These are phyloP conservation scores for Keiferia lycopersicella DNA, from an alignment of 2,888 invertebrate genomes.

Conservation along the genomic window DNA sequence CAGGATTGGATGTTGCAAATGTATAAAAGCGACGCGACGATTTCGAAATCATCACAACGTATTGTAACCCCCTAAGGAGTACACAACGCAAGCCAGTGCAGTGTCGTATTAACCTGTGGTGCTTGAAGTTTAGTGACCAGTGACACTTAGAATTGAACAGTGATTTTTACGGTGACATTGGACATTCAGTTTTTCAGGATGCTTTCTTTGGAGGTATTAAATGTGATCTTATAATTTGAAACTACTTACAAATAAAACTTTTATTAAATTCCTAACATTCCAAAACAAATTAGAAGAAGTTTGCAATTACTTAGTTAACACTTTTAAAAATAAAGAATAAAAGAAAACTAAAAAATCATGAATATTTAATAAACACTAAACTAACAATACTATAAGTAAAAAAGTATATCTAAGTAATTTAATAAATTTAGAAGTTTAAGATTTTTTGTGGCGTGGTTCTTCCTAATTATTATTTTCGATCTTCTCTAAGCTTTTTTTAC, in stretches of 20 bases:
- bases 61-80: constrained; percentile 74
- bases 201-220: constrained; percentile 58
- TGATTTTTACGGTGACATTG: constrained; percentile 21
- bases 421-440: no score
- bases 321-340: no score
- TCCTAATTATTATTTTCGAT: background rate
- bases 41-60: constrained; percentile 80
- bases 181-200: constrained; percentile 58
- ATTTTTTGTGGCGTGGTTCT: no score
- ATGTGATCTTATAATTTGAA: background rate
- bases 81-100: constrained; percentile 55
- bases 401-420: no score
- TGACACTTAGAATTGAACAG: constrained; percentile 5
- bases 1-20: constrained; percentile 73
- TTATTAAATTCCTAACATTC: no score
- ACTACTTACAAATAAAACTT: background rate
- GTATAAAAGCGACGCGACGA: constrained; percentile 76
- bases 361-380: no score
- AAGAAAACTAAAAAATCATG: background rate
- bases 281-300: no score
- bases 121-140: constrained; percentile 1
- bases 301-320: no score
- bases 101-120: constrained; percentile 8
- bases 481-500: constrained; percentile 3
- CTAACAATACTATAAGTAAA: no score